Evolutionary conservation across 2,797 vertebrate species (phyloP), one percentile per base, ranked within the genome.

Genomic region (Dicrostonyx torquatus): DNA sequence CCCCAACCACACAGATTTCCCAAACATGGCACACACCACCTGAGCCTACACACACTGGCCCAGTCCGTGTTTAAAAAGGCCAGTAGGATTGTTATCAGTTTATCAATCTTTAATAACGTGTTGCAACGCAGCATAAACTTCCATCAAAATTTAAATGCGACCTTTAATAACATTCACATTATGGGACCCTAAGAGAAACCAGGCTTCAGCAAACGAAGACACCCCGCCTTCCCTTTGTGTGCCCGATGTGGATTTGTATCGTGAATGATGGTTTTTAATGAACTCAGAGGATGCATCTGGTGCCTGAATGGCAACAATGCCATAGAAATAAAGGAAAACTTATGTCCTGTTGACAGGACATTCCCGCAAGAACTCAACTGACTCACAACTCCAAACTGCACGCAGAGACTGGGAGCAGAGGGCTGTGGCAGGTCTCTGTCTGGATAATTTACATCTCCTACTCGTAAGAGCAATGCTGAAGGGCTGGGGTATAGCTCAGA

Each of bases 301-400:
- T 1, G 6, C 55, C 58, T 31, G 0, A 26, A 9, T 0, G 50
- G 58, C 45, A 68, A 10, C 1, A 37, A 14, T 10, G 77, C 18
- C 76, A 43, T 1, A 37, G 77, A 62, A n/a, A 82, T 26, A 53
- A 43, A 24, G n/a, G 4, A 31, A n/a, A 77, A 2, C 15, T 24
- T 12, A 1, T 2, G 80, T 80, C 55, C 14, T 12, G 0, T 34
- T 10, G 3, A 15, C 0, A 3, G 9, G 26, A 13, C 0, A 15
- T 77, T 45, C 37, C 55, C 90, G n/a, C 1, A 3, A 60, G 64
- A 50, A 37, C 48, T 75, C 75, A 62, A 6, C 2, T 4, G 12
- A 26, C 31, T 18, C 1, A 18, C 62, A 70, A 45, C 79, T 60
- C 68, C 84, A 89, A 29, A 53, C 76, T 24, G 48, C 48, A 4